phyloP scores from a whole-genome alignment of 2,888 invertebrate genomes.

The Taenaris catops region DNA sequence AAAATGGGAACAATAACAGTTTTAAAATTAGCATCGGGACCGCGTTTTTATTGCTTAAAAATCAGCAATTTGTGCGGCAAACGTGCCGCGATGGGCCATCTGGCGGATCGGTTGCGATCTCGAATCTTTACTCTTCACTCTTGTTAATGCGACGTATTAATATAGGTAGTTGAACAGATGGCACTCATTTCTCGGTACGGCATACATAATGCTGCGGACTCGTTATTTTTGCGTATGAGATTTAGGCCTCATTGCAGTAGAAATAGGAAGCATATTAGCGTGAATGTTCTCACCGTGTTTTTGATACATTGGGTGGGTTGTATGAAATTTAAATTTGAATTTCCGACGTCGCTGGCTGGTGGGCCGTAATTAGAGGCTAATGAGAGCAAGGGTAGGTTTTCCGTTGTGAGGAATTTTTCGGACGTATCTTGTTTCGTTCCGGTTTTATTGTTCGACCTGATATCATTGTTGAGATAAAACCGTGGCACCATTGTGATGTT shows the following conservation, averaged over 20 bases:
- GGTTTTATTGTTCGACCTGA: conserved; percentile 51
- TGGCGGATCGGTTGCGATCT: conserved; percentile 19
- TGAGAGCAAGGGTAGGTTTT: conserved; percentile 57
- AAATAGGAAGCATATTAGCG: conserved; percentile 29
- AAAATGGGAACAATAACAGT: conserved; percentile 77
- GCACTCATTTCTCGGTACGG: too few species aligned
- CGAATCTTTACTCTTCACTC: conserved; percentile 16
- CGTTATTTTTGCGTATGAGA: conserved; percentile 18
- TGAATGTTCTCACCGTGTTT: conserved; percentile 26
- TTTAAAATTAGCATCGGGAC: conserved; percentile 69
- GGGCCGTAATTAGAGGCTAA: conserved; percentile 70
- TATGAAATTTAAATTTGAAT: conserved; percentile 67
- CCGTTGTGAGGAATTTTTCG: conserved; percentile 41
- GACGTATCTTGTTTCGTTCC: conserved; percentile 44
- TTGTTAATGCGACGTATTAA: conserved; percentile 24
- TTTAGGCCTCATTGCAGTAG: conserved; percentile 23
- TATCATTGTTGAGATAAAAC: conserved; percentile 17
- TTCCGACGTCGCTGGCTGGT: conserved; percentile 48
- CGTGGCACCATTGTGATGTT: conserved; percentile 11
- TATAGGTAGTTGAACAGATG: conserved; percentile 20
- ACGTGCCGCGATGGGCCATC: conserved; percentile 35
- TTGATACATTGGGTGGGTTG: conserved; percentile 19
- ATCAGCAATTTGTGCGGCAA: conserved; percentile 61
- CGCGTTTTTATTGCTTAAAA: conserved; percentile 68
- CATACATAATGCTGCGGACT: conserved; percentile 9